Conservation (phyloP, 2,113 vertebrate species). For the Turdus rufiventris region DNA sequence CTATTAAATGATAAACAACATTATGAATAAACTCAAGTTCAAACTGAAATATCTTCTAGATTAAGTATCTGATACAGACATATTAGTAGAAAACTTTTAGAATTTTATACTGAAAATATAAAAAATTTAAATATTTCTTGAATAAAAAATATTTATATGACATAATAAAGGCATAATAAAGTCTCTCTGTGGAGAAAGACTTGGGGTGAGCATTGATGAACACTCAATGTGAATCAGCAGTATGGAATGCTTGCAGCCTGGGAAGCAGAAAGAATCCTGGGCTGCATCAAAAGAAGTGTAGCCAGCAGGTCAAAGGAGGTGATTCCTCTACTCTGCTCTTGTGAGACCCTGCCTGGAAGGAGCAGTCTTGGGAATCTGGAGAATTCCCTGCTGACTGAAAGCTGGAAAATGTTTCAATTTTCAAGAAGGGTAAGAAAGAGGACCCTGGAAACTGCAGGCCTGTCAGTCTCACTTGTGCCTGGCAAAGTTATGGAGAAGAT, state of each 20-base stretch:
- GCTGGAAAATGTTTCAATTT: background rate
- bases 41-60: background rate
- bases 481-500: background rate
- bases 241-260: fast-evolving
- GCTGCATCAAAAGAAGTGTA: background rate
- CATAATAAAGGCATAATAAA: background rate
- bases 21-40: background rate
- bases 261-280: background rate
- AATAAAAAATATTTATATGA: background rate
- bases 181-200: background rate
- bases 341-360: background rate
- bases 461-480: background rate
- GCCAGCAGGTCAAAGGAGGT: background rate
- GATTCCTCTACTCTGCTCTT: background rate
- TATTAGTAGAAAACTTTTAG: background rate
- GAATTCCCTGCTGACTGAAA: background rate
- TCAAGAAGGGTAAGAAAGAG: background rate
- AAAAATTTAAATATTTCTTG: background rate
- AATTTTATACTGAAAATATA: background rate
- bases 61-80: background rate
- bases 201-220: background rate
- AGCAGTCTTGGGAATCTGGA: background rate
- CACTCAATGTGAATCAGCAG: background rate
- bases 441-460: background rate
- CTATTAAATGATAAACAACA: background rate